phyloP scores from a whole-genome alignment of 2,797 vertebrate species.

The Myotis myotis region DNA sequence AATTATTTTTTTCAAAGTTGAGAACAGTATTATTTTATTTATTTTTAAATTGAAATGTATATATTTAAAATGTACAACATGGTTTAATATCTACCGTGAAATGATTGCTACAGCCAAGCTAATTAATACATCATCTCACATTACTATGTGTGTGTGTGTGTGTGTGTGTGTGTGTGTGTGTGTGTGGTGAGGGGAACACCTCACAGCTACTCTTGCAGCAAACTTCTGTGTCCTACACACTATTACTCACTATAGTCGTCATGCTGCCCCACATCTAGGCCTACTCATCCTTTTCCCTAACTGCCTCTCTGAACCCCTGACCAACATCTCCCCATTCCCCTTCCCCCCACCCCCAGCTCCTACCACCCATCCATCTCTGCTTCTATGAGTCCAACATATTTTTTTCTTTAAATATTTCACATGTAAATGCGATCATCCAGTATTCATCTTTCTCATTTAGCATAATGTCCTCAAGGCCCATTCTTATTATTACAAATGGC shows the following conservation, averaged over 20 bases:
- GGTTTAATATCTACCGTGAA: background rate
- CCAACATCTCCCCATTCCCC: too few relatives aligned
- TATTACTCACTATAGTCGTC: fast-evolving
- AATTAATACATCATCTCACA: background rate
- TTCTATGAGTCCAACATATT: fast-evolving
- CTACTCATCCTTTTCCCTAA: fast-evolving
- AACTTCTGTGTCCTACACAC: fast-evolving
- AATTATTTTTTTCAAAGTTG: background rate
- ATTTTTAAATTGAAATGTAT: background rate
- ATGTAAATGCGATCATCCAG: fast-evolving
- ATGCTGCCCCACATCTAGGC: background rate
- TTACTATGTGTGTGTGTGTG: too few relatives aligned
- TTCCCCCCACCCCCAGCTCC: too few relatives aligned
- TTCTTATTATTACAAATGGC: background rate
- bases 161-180: too few relatives aligned
- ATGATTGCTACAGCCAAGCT: fast-evolving
- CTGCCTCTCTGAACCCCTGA: too few relatives aligned
- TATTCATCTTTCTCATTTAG: background rate
- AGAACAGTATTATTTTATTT: background rate
- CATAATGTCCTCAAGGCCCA: fast-evolving
- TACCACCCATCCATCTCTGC: background rate
- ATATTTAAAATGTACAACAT: background rate
- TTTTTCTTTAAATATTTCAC: background rate
- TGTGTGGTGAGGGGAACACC: too few relatives aligned
- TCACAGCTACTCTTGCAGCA: background rate